Base-by-base conservation (phyloP, 2,113 vertebrate genomes). In the Lichenostomus cassidix region DNA sequence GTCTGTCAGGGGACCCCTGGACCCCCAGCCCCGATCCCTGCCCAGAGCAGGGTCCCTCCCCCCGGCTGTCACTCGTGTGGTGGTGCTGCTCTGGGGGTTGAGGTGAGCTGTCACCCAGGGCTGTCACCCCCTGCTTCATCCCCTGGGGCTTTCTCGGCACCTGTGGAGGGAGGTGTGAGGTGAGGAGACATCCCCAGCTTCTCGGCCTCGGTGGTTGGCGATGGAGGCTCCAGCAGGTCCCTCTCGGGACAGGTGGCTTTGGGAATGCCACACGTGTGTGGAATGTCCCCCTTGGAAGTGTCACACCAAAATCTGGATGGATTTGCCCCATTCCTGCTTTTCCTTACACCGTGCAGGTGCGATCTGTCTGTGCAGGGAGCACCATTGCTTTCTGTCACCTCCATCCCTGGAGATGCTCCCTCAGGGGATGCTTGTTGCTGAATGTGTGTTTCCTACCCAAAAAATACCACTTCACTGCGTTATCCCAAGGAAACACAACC, bases 401-500 rank as follows among this genome's bases (percentile, higher is more conserved):
- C 71, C 19, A 2, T 44, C 15, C 5, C 49, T 41, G 46, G 46
- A 59, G 22, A 9, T 1, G 2, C 10, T 16, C 27, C 67, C 60
- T 73, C 6, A 12, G 7, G 17, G 13, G 39, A 11, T 65, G 37
- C 67, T 82, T 29, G 2, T 21, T 79, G 46, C 42, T 73, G 24
- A 56, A 24, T 15, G 10, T 28, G 39, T 9, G 35, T n/a, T 70
- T 37, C 37, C 49, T n/a, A 76, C 76, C 35, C 11, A 46, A 59
- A 82, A 70, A 22, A 9, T 3, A 28, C 1, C 0, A 0, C 20
- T 87, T 64, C 2, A 0, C 16, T 15, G 20, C 0, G 0, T 59
- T 33, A 39, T 76, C 71, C 62, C 9, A 2, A 11, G 44, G 28
- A 15, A 41, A 2, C 39, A 0, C 0, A 2, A 20, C 29, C 56